phyloP scores from a whole-genome alignment of 2,888 invertebrate species.

The Oasisia sp. region DNA sequence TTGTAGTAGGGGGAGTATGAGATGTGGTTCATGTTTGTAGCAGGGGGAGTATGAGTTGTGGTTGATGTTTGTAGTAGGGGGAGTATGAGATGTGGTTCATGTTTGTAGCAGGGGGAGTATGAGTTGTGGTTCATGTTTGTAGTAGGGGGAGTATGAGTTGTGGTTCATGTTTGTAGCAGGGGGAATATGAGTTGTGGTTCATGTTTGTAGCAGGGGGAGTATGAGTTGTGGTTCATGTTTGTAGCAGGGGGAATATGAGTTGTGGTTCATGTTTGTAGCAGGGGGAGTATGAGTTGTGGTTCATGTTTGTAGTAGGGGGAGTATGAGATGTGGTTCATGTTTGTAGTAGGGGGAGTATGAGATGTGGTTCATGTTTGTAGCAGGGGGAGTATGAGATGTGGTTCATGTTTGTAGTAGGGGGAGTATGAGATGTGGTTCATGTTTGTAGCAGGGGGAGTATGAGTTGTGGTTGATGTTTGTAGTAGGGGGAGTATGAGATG shows the following conservation, averaged over 20 bases:
- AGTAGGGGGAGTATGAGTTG: too few species aligned
- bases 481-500: constrained; percentile 35
- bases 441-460: too few species aligned
- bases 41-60: too few species aligned
- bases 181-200: constrained; percentile 23
- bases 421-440: not conserved
- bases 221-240: too few species aligned
- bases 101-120: constrained; percentile 39
- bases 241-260: too few species aligned
- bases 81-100: not conserved
- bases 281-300: constrained; percentile 33
- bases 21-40: not conserved
- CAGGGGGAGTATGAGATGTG: too few species aligned
- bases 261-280: constrained; percentile 25
- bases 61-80: too few species aligned
- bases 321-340: not conserved
- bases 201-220: too few species aligned
- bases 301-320: not conserved
- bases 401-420: constrained; percentile 39
- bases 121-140: not conserved
- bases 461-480: constrained; percentile 23
- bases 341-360: constrained; percentile 38
- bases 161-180: constrained; percentile 36
- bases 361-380: not conserved
- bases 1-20: constrained; percentile 38